Percentiles rank a stretch among this genome's conserved stretches.
Evolutionary conservation across 2,113 vertebrate species (phyloP).

Genomic region (rat (Rattus norvegicus)): GRCr8 NC_086022.1:80550001-80550500

Average conservation of each 20-base stretch:
- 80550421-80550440: not conserved
- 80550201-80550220: not conserved
- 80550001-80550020: not conserved
- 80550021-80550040: not conserved
- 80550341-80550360: not conserved
- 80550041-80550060: not conserved
- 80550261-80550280: not conserved
- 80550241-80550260: not conserved
- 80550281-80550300: not conserved
- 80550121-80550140: not conserved
- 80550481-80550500: not conserved
- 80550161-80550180: not conserved
- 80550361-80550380: slow-evolving; percentile 5
- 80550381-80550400: not conserved
- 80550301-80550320: not conserved
- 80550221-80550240: not conserved
- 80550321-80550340: slow-evolving; percentile 18
- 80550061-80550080: not conserved
- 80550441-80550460: not conserved
- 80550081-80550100: not conserved
- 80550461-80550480: slow-evolving; percentile 11
- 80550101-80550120: not conserved
- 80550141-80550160: not conserved
- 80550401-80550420: slow-evolving; percentile 7
- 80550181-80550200: not conserved